Base-by-base conservation (phyloP, 2,797 vertebrate species). In the Linurgus olivaceus region DNA sequence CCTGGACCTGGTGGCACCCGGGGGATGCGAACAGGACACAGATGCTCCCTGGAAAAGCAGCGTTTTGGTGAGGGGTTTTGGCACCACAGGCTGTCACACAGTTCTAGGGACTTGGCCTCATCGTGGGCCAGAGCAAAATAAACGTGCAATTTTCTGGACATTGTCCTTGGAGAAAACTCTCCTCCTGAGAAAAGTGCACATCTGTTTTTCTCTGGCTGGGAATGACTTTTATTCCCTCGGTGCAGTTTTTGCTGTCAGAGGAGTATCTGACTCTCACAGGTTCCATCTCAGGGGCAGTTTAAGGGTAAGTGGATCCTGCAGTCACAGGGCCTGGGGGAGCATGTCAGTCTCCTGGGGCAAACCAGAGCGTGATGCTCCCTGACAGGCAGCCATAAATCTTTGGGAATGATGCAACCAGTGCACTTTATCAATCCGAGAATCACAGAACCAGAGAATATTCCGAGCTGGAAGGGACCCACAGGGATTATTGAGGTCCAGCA, bases 11-110 rank as follows among this genome's bases (percentile, higher is more conserved):
- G 28, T 51, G 50, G 17, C 17, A 29, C 50, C 17, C 11, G 4
- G 21, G 20, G 51, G 17, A 25, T 50, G 47, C 17, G 65, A 52
- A 47, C 0, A 45, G 31, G 35, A 19, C 12, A 1, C 3, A 1
- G 55, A 23, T 1, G 9, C 6, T 71, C 17, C 19, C 0, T 0
- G 23, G 61, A n/a, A 31, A 66, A 68, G 18, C 26, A 42, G 12
- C 3, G 0, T 1, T 61, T 35, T 48, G 63, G 20, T 21, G 54
- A 74, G 66, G 61, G 16, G 38, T 83, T 73, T 3, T 58, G 19
- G 28, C 21, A 19, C 13, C 3, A 2, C 19, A 13, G 17, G 55
- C 10, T 76, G 75, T 31, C 75, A 31, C 45, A 23, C 9, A 23
- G 6, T 2, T 35, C n/a, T 3, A 7, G 26, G 33, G 11, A 51